These are phyloP conservation scores for Jaculus jaculus DNA, from an alignment of 2,113 vertebrate species.

Conservation along the genomic window DNA sequence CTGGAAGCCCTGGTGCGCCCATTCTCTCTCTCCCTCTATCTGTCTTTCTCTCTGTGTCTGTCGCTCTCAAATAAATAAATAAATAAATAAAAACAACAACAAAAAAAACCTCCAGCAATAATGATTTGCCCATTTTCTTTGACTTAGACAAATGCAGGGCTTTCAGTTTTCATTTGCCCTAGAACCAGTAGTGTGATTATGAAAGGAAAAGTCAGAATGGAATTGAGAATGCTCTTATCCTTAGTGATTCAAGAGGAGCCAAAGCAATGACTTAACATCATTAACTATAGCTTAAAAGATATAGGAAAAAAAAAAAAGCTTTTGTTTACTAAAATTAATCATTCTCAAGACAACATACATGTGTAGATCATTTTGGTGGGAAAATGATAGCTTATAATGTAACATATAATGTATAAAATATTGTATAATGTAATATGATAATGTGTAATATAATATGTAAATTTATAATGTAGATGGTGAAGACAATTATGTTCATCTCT, in stretches of 20 bases:
- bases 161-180: background rate
- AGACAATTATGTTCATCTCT: conserved; percentile 1
- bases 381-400: background rate
- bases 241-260: background rate
- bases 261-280: background rate
- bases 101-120: background rate
- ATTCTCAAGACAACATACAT: background rate
- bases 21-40: no score
- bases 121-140: background rate
- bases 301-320: background rate
- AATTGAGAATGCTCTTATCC: background rate
- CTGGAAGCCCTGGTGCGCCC: no score
- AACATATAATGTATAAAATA: no score
- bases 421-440: no score
- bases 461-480: background rate
- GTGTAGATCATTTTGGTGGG: background rate
- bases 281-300: background rate
- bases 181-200: background rate
- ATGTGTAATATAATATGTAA: no score
- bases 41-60: no score
- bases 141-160: background rate
- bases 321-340: background rate
- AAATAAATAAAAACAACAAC: no score
- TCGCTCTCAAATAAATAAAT: no score
- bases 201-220: background rate